Evolutionary conservation across 2,113 vertebrate genomes (phyloP).

Genomic region (Coreoperca whiteheadi): DNA sequence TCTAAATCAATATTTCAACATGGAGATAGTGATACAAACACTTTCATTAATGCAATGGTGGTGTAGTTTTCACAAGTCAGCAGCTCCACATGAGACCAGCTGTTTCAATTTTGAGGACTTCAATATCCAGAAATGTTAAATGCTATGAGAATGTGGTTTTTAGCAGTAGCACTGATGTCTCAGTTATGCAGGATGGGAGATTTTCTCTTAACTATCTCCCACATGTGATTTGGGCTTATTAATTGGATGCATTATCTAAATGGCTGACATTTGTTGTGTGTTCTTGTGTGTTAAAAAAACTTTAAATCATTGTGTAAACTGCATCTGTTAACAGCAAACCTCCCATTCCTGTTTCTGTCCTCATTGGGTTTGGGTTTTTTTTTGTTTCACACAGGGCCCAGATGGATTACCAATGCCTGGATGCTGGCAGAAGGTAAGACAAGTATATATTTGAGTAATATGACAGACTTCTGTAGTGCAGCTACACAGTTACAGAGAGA

Average conservation of each 20-base stretch:
- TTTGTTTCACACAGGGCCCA: constrained; percentile 87
- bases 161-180: no score
- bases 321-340: background rate
- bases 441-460: background rate
- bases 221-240: background rate
- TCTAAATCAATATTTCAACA: background rate
- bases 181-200: no score
- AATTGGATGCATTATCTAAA: background rate
- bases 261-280: background rate
- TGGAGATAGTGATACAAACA: background rate
- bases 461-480: background rate
- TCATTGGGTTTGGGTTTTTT: no score
- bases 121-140: background rate
- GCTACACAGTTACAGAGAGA: background rate
- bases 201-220: background rate
- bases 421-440: constrained; percentile 98
- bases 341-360: constrained; percentile 16
- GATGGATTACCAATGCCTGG: constrained; percentile 99
- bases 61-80: background rate
- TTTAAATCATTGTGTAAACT: background rate
- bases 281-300: background rate
- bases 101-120: background rate
- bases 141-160: background rate
- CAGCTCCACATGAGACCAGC: background rate
- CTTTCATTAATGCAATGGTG: background rate